Base-by-base conservation (phyloP, 2,888 invertebrate genomes). In the Metacarcinus magister region DNA sequence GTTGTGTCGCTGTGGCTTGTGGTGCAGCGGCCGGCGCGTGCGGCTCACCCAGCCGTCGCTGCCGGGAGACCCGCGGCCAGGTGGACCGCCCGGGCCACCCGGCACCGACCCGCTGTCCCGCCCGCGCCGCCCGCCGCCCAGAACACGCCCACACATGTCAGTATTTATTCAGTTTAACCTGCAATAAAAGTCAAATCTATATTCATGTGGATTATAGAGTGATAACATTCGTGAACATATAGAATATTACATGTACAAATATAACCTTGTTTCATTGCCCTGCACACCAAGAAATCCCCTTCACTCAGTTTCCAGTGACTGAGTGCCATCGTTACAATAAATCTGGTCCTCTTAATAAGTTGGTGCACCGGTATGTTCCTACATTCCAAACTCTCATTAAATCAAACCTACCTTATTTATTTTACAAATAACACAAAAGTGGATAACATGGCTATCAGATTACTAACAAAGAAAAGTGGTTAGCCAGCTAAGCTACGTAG, bases 181-280 rank as follows among this genome's bases (percentile, higher is more conserved):
- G 97, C 97, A 97, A 97, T 97, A 97, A 97, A 96, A 96, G 96
- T 96, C 95, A 96, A 94, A 95, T 96, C 96, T 97, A 97, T 97
- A 97, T 97, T 96, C 96, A 96, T 96, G 97, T 97, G 96, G 93
- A 96, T 95, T 96, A 96, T 96, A 96, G 95, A 96, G 96, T 97
- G 96, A 97, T 96, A 94, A 96, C 75, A 96, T 96, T 96, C 96
- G 97, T 97, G 96, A 97, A 97, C 96, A 96, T 97, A 97, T 97
- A 97, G 96, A 97, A 96, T 96, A 97, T 95, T 97, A 95, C 96
- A 97, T 96, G 97, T 97, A 96, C 96, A 96, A 95, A 96, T 93
- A 95, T 92, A 93, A 28, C 8, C 32, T 4, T 94, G 28, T 93
- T 60, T 95, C n/a, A 60, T 87, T 60, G 8, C 43, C 39, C 94